Evolutionary conservation across 2,797 vertebrate genomes (phyloP), one percentile per base, ranked within the genome.

Genomic region (Dallia pectoralis): DNA sequence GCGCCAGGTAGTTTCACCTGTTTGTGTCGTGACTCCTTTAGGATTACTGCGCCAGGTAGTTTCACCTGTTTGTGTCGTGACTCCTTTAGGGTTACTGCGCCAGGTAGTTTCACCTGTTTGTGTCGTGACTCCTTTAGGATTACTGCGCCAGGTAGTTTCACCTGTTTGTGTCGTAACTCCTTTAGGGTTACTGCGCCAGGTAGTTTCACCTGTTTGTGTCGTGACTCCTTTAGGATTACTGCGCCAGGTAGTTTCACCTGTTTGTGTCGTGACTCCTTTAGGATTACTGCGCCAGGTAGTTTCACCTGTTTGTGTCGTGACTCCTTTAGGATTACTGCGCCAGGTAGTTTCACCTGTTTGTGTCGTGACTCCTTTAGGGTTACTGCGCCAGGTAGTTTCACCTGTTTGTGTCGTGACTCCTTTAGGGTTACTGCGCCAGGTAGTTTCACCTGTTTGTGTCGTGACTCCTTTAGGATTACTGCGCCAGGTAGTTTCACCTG

Each of bases 161-260:
- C n/a, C n/a, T n/a, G n/a, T n/a, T n/a, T n/a, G n/a, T n/a, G n/a
- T n/a, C n/a, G n/a, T n/a, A n/a, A n/a, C n/a, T n/a, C n/a, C n/a
- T n/a, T n/a, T 85, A 99, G 98, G 98, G 98, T 93, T 99, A 99
- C 88, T 99, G 98, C 0, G 97, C 98, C 82, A 99, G 97, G 84
- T 99, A 99, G 87, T 99, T 98, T 40, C n/a, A n/a, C n/a, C n/a
- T n/a, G n/a, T n/a, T n/a, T n/a, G n/a, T n/a, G n/a, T n/a, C n/a
- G n/a, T n/a, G n/a, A n/a, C n/a, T n/a, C n/a, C n/a, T n/a, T n/a
- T 85, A 99, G 98, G 98, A 99, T 93, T 99, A 99, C 88, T 99
- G 98, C 0, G 97, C 98, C 82, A 99, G 97, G 84, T 99, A 99
- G 87, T 99, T 98, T 40, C n/a, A n/a, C n/a, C n/a, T n/a, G n/a